These are phyloP conservation scores for Paralichthys olivaceus DNA, from an alignment of 2,113 vertebrate species.

Conservation along the genomic window DNA sequence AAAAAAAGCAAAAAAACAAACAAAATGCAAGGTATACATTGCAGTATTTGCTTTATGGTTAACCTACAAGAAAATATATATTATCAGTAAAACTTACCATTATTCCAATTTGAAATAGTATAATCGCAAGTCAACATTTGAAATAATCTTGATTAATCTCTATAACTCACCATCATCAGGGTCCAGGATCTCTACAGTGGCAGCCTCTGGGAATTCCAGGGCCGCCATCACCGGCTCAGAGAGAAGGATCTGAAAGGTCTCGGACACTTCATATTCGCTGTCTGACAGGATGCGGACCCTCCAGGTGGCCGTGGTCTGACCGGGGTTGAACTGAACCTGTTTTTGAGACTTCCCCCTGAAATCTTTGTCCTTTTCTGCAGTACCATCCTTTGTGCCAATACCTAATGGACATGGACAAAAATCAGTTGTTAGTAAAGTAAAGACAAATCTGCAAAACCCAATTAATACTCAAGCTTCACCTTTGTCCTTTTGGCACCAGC, in stretches of 20 bases:
- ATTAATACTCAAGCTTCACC: neutral
- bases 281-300: constrained; percentile 89
- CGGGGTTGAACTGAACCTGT: constrained; percentile 97
- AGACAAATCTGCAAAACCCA: neutral
- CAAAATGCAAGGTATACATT: neutral
- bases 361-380: constrained; percentile 90
- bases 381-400: constrained; percentile 91
- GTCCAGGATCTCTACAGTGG: constrained; percentile 91
- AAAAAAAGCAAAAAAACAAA: neutral
- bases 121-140: neutral
- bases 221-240: constrained; percentile 93
- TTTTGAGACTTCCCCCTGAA: constrained; percentile 94
- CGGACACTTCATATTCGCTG: constrained; percentile 86
- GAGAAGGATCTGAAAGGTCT: constrained; percentile 91
- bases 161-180: constrained; percentile 90
- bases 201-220: constrained; percentile 87
- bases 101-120: neutral
- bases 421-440: neutral
- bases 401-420: constrained; percentile 74
- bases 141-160: neutral
- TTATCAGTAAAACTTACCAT: neutral
- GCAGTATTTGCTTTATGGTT: neutral
- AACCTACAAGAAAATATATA: neutral
- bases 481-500: neutral
- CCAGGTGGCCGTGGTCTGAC: constrained; percentile 91